Percentiles rank a stretch among this genome's conserved stretches.
These are phyloP conservation scores for Hippasteria phrygiana DNA, from an alignment of 53 echinoderm and acorn worm species.

Conservation along the genomic window DNA sequence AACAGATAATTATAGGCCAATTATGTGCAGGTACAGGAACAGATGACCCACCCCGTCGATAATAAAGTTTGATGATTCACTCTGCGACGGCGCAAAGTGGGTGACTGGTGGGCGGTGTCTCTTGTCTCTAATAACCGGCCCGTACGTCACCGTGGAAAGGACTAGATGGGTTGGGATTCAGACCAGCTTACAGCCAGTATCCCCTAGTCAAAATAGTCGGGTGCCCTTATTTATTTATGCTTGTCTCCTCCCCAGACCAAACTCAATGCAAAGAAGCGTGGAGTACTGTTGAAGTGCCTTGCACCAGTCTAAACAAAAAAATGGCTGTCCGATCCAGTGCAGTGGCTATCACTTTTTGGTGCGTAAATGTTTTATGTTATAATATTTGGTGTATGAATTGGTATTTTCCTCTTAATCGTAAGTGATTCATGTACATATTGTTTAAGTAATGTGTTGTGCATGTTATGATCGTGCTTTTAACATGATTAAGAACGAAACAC, in stretches of 20 bases:
- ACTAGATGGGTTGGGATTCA: background rate
- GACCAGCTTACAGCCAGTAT: background rate
- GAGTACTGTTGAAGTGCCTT: background rate
- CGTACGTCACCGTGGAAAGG: too few species aligned
- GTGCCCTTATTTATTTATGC: background rate
- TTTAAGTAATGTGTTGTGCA: background rate
- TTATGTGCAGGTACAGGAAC: background rate
- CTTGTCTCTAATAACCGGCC: background rate
- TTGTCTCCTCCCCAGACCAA: background rate
- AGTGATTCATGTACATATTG: background rate
- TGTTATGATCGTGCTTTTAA: background rate
- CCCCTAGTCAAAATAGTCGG: slow-evolving; percentile 14
- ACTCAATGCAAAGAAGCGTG: background rate
- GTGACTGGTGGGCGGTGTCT: background rate
- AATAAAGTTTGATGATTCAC: background rate
- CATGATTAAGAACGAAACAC: background rate
- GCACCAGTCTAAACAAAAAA: slow-evolving; percentile 7
- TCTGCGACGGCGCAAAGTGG: background rate
- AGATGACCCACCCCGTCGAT: background rate
- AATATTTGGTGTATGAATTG: background rate
- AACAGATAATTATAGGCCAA: background rate
- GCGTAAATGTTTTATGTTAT: too few species aligned
- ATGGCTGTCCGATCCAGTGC: too few species aligned
- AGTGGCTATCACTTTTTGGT: too few species aligned
- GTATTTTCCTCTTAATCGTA: background rate